Percentiles rank a stretch among this genome's conserved stretches.
phyloP scores from a whole-genome alignment of 2,888 invertebrate genomes.

The Mythimna lalbum region DNA sequence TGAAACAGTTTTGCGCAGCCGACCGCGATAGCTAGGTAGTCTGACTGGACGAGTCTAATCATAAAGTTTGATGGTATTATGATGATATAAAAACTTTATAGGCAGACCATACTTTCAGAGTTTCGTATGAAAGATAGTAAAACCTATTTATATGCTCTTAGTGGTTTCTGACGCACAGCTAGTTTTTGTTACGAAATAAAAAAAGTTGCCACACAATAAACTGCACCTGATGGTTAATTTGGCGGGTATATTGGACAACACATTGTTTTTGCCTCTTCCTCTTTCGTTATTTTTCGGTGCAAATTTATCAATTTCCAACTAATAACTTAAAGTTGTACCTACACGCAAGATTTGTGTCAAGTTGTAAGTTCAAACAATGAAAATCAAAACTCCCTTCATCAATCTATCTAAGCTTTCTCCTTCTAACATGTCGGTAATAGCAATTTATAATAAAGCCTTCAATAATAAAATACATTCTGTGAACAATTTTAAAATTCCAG shows the following conservation, averaged over 20 bases:
- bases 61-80: conserved; percentile 70
- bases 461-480: background rate
- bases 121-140: conserved; percentile 60
- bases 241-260: background rate
- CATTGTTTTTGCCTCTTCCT: background rate
- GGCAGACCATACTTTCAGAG: conserved; percentile 60
- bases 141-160: conserved; percentile 63
- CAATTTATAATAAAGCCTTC: background rate
- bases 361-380: background rate
- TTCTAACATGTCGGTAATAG: background rate
- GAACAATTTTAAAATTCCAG: background rate
- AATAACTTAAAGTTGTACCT: background rate
- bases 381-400: background rate
- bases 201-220: conserved; percentile 29
- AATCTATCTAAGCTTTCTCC: background rate
- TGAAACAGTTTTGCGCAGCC: conserved; percentile 55
- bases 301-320: background rate
- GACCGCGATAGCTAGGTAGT: conserved; percentile 51
- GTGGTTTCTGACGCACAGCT: conserved; percentile 41
- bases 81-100: conserved; percentile 72
- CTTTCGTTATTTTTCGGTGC: background rate
- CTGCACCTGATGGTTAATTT: conserved; percentile 16
- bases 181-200: conserved; percentile 47
- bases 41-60: conserved; percentile 65
- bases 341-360: background rate